These are phyloP conservation scores for Sterrhoptilus dennistouni DNA, from an alignment of 2,113 vertebrate genomes.

Conservation along the genomic window DNA sequence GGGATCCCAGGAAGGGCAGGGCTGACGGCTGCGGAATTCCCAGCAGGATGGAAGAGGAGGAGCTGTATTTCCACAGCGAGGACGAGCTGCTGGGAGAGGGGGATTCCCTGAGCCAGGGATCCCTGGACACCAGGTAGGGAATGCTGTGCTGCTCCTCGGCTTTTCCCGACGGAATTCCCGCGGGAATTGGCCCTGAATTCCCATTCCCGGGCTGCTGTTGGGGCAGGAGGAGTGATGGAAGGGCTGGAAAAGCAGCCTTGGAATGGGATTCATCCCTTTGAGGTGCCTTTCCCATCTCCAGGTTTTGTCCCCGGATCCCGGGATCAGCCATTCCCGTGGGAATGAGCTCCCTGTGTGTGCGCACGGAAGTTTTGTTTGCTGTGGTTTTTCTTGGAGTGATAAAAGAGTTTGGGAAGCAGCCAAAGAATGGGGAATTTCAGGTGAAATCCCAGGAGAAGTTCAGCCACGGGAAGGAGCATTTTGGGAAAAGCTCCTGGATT, in stretches of 20 bases:
- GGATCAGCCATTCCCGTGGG: neutral
- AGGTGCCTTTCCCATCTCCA: accelerated
- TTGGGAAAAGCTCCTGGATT: neutral
- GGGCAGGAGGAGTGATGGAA: neutral
- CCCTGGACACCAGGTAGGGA: neutral
- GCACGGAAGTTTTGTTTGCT: neutral
- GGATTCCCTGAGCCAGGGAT: neutral
- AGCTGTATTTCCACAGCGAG: neutral
- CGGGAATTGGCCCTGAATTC: accelerated
- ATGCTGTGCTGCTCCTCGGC: neutral
- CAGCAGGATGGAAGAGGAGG: neutral
- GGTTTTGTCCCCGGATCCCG: accelerated
- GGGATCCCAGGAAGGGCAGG: neutral
- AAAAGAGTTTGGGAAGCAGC: neutral
- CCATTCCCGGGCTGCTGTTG: neutral
- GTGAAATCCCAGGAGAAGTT: neutral
- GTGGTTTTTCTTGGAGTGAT: neutral
- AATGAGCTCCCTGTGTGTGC: neutral
- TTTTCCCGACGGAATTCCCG: accelerated
- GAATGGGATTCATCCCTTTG: neutral
- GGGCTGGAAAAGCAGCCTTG: neutral
- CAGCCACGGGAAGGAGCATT: neutral
- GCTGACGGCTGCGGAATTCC: accelerated
- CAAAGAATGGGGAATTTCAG: neutral
- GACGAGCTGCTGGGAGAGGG: neutral